These are phyloP conservation scores for Tarsius wallacei DNA, from an alignment of 2,797 vertebrate genomes.

Conservation along the genomic window DNA sequence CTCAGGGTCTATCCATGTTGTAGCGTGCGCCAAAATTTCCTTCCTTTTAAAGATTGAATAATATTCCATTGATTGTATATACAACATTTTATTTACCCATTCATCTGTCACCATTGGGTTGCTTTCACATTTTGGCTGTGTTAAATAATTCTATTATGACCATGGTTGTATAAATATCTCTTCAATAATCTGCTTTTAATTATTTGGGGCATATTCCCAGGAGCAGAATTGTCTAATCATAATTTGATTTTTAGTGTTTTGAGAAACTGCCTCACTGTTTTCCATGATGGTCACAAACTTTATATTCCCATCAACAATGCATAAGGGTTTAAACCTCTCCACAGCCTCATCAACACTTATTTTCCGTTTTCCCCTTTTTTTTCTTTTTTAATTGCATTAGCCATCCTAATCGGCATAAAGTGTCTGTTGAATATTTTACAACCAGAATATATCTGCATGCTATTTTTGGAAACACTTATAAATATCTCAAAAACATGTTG, in stretches of 20 bases:
- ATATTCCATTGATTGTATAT: background rate
- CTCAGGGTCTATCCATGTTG: background rate
- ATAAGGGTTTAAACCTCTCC: background rate
- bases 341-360: background rate
- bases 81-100: background rate
- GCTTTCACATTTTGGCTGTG: background rate
- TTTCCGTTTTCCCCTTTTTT: background rate
- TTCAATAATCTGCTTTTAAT: background rate
- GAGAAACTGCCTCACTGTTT: background rate
- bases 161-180: background rate
- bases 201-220: background rate
- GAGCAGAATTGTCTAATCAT: background rate
- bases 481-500: slow-evolving; percentile 13
- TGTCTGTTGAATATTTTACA: slow-evolving; percentile 15
- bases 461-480: background rate
- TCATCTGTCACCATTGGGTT: background rate
- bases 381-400: background rate
- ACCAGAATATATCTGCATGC: background rate
- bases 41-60: background rate
- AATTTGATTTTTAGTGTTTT: slow-evolving; percentile 8
- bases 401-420: background rate
- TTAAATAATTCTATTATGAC: background rate
- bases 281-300: background rate
- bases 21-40: background rate
- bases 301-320: background rate